Evolutionary conservation across 92 coral and sea anemone genomes (phyloP), one percentile per base, ranked within the genome.

Genomic region (Scolanthus callimorphus): DNA sequence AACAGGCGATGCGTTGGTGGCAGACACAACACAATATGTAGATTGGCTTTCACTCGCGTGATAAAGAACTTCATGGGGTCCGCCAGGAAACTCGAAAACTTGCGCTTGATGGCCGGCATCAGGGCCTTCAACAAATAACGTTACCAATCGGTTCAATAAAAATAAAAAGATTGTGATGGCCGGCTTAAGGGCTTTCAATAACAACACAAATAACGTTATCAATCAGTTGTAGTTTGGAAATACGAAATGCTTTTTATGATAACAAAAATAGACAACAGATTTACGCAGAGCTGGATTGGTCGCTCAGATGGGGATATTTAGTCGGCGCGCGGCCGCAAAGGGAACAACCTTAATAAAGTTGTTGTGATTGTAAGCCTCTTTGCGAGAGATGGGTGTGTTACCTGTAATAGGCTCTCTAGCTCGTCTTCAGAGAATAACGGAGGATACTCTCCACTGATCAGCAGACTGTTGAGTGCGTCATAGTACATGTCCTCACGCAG

Each of bases 1-100:
- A 92, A 80, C 13, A 92, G 81, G 22, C 65, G 80, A 58, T 92
- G 98, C 2, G 94, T 88, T 26, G 98, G 98, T 25, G 89, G 94
- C 11, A 92, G 75, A 65, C 98, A 92, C 27, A 92, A 37, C 38
- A 88, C 83, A 48, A 92, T 71, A 70, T 92, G 98, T 29, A 92
- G 86, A 57, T 92, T 92, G 56, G 94, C 86, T 63, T 92, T 92
- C 13, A 92, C 96, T 41, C 98, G 91, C 2, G 98, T 92, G 67
- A 92, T 61, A 29, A 92, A 92, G 80, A 92, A 92, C 79, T 89
- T 92, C 96, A 89, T 92, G 11, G 98, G 98, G 54, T 92, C 98
- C 6, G 98, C 89, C 25, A 92, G 76, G 64, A 92, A 92, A 77
- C 85, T 92, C 44, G 98, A 92, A 65, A 92, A 92, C 63, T 92